These are phyloP conservation scores for Vandiemenella viatica DNA, from an alignment of 2,888 invertebrate genomes.

Conservation along the genomic window DNA sequence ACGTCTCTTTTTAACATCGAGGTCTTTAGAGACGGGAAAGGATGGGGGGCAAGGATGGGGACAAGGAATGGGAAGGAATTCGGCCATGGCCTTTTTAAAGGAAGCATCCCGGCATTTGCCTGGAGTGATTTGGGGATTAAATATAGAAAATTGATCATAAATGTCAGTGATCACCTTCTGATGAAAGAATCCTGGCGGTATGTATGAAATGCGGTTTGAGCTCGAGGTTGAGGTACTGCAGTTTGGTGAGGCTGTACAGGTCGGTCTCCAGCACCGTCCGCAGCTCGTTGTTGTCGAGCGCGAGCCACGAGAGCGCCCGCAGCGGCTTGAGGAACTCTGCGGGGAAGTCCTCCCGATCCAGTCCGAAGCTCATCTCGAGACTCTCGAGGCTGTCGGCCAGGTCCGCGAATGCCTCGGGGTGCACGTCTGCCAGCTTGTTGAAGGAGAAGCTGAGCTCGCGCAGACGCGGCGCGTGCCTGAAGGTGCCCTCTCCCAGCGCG, in stretches of 20 bases:
- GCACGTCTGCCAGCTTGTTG: conserved; percentile 29
- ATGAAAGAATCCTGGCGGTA: conserved; percentile 24
- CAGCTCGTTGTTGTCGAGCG: conserved; percentile 25
- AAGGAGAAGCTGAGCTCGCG: conserved; percentile 31
- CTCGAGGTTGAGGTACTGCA: conserved; percentile 26
- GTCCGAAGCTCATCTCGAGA: conserved; percentile 26
- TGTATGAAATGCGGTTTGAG: conserved; percentile 23
- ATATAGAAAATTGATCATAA: no score
- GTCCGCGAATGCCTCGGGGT: conserved; percentile 25
- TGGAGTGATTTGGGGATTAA: no score
- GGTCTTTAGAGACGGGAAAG: no score
- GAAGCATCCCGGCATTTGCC: no score
- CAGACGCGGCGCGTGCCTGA: conserved; percentile 26
- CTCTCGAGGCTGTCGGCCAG: conserved; percentile 23
- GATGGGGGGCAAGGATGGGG: no score
- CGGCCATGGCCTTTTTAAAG: no score
- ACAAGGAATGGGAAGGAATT: no score
- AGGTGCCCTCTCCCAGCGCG: conserved; percentile 22
- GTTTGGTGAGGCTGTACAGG: conserved; percentile 22
- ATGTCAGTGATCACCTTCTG: no score
- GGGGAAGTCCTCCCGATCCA: conserved; percentile 19
- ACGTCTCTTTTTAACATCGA: no score
- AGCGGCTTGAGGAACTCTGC: conserved; percentile 22
- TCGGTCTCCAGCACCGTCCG: conserved; percentile 18
- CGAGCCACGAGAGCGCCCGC: conserved; percentile 24